These are phyloP conservation scores for Tinea trinotella DNA, from an alignment of 2,888 invertebrate genomes.

Conservation along the genomic window DNA sequence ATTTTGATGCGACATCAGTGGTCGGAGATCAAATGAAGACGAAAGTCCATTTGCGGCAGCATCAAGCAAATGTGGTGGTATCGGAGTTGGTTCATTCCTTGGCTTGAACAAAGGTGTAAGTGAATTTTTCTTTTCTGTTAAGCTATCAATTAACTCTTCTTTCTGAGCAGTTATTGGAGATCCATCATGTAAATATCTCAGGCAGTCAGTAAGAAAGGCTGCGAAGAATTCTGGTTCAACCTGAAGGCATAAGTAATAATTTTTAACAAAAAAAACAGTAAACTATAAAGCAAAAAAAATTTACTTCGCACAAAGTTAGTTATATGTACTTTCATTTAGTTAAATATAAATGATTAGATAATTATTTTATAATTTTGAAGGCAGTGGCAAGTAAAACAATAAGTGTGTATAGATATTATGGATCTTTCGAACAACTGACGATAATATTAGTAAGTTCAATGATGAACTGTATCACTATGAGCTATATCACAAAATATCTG, in stretches of 20 bases:
- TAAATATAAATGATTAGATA: no score
- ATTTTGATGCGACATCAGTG: constrained; percentile 61
- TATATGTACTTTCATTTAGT: no score
- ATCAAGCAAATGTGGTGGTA: constrained; percentile 47
- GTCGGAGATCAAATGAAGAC: constrained; percentile 59
- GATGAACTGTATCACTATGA: no score
- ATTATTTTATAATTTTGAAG: no score
- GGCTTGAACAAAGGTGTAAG: constrained; percentile 57
- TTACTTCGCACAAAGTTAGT: no score
- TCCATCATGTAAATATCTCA: constrained; percentile 69
- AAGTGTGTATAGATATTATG: no score
- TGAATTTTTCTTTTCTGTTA: constrained; percentile 77
- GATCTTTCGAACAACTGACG: no score
- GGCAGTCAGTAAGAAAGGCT: constrained; percentile 80
- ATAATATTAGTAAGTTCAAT: no score
- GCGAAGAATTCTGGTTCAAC: constrained; percentile 81
- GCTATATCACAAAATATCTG: no score
- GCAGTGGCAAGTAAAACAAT: no score
- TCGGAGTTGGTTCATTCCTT: constrained; percentile 56
- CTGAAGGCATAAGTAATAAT: constrained; percentile 50
- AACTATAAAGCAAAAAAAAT: no score
- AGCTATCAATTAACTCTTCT: constrained; percentile 74
- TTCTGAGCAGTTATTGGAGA: constrained; percentile 58
- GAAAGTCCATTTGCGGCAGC: constrained; percentile 63
- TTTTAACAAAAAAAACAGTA: neutral